These are phyloP conservation scores for Aotus griseimembra DNA, from an alignment of 2,797 vertebrate species.

Conservation along the genomic window DNA sequence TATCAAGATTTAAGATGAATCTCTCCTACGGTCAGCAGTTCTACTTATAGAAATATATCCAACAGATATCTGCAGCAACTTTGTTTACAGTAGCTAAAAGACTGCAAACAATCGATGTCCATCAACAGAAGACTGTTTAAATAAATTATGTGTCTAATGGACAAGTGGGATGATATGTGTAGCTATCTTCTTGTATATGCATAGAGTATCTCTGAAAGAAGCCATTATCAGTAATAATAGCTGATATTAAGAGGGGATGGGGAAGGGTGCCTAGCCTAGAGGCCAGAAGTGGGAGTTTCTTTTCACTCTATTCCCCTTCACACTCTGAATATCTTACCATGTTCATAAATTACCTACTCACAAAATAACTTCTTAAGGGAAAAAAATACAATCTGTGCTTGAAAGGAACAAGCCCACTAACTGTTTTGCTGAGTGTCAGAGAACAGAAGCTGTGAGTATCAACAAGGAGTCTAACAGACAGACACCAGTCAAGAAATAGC, in stretches of 20 bases:
- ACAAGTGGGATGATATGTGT: not conserved
- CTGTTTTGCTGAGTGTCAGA: not conserved
- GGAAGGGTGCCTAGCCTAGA: not conserved
- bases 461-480: not conserved
- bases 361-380: not conserved
- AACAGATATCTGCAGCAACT: not conserved
- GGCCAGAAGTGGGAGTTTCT: not conserved
- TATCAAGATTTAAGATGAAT: slow-evolving; percentile 29
- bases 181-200: not conserved
- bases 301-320: not conserved
- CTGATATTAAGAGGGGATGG: not conserved
- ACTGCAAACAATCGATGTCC: not conserved
- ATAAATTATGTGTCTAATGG: slow-evolving; percentile 35
- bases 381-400: not conserved
- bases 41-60: not conserved
- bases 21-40: not conserved
- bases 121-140: not conserved
- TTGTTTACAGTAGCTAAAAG: not conserved
- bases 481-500: not conserved
- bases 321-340: not conserved
- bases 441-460: not conserved
- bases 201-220: not conserved
- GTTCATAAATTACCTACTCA: not conserved
- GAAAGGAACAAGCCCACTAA: not conserved
- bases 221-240: not conserved